Evolutionary conservation across 2,797 vertebrate species (phyloP).

Genomic region (Dermochelys coriacea): DNA sequence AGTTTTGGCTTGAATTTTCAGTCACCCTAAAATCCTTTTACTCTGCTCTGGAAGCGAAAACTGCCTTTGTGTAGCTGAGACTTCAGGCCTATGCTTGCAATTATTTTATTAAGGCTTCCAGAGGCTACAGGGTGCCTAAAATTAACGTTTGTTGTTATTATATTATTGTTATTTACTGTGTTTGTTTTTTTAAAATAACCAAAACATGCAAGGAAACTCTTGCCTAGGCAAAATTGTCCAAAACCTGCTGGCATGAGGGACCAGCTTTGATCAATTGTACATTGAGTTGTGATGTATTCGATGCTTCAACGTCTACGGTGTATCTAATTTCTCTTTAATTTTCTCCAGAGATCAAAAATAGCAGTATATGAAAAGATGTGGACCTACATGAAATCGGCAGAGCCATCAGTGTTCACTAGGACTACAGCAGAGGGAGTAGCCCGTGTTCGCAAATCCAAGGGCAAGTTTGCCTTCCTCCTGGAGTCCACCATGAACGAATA

Average conservation of each 20-base stretch:
- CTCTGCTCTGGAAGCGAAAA: neutral
- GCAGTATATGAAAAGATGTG: slow-evolving; percentile 99
- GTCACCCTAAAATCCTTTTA: neutral
- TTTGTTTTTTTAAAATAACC: slow-evolving; percentile 4
- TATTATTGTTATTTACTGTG: neutral
- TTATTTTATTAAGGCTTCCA: neutral
- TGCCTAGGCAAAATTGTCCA: neutral
- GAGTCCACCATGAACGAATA: slow-evolving; percentile 99
- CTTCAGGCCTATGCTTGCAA: neutral
- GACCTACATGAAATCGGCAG: slow-evolving; percentile 99
- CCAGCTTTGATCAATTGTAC: neutral
- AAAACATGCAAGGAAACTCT: neutral
- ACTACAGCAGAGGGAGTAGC: slow-evolving; percentile 97
- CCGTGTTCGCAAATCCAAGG: slow-evolving; percentile 98
- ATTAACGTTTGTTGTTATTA: neutral
- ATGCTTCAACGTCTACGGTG: slow-evolving; percentile 41
- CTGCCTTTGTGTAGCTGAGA: neutral
- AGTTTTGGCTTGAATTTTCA: neutral
- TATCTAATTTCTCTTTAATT: slow-evolving; percentile 78
- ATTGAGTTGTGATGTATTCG: slow-evolving; percentile 21
- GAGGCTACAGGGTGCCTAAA: neutral
- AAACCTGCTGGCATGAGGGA: neutral
- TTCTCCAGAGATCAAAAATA: slow-evolving; percentile 97
- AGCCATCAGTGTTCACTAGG: slow-evolving; percentile 97
- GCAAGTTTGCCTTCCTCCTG: slow-evolving; percentile 99